A percentile compares a stretch with the other conserved stretches of the same genome.
phyloP scores from a whole-genome alignment of 2,797 vertebrate species.

The Atherinosoma microstoma region DNA sequence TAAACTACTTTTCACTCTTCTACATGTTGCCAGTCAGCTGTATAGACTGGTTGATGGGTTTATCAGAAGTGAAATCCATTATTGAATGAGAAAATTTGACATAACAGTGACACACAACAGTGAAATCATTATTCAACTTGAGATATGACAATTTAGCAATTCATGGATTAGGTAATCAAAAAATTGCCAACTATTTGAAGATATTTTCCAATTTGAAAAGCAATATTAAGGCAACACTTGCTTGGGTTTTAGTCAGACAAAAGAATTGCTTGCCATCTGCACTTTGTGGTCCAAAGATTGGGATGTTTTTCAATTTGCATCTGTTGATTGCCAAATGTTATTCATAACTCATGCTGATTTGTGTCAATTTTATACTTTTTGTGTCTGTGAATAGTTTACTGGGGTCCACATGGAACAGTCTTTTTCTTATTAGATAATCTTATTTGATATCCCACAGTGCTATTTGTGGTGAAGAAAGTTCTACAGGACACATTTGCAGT shows the following conservation, averaged over 20 bases:
- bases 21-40: too few relatives aligned
- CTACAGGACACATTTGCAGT: neutral
- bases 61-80: too few relatives aligned
- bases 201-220: neutral
- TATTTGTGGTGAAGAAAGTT: neutral
- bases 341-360: neutral
- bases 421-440: neutral
- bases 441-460: neutral
- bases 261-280: neutral
- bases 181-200: neutral
- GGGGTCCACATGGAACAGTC: too few relatives aligned
- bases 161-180: neutral
- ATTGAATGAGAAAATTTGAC: too few relatives aligned
- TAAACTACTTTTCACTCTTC: too few relatives aligned
- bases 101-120: too few relatives aligned
- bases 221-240: neutral
- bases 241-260: neutral
- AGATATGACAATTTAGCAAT: neutral
- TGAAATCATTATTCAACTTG: neutral
- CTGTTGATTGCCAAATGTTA: neutral
- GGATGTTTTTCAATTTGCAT: neutral
- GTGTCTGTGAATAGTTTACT: too few relatives aligned
- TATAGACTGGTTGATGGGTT: too few relatives aligned
- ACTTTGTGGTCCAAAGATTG: neutral
- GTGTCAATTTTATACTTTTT: too few relatives aligned